phyloP scores from a whole-genome alignment of 2,797 vertebrate species.

The Acridotheres tristis region DNA sequence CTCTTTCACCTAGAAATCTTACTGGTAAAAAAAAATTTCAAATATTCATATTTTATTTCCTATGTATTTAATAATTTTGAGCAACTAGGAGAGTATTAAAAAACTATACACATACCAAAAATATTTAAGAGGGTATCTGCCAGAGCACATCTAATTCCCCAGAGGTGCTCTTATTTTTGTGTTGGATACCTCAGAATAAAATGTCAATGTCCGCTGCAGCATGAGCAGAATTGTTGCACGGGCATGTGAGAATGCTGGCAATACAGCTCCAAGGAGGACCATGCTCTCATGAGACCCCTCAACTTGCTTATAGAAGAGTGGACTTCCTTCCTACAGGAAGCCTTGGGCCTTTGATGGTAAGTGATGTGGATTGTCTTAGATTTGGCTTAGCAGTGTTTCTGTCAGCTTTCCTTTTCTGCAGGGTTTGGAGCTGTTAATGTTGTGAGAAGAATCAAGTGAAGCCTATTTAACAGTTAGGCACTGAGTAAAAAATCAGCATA shows the following conservation, averaged over 20 bases:
- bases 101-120: background rate
- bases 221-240: background rate
- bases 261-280: background rate
- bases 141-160: background rate
- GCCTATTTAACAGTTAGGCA: background rate
- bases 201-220: accelerated
- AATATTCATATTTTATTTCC: background rate
- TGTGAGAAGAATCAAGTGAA: background rate
- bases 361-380: background rate
- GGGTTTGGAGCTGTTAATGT: background rate
- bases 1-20: background rate
- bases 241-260: background rate
- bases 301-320: background rate
- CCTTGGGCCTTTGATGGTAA: background rate
- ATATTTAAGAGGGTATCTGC: background rate
- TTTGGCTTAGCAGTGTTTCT: background rate
- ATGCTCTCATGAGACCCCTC: background rate
- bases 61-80: background rate
- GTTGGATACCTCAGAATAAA: background rate
- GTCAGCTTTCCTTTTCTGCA: background rate
- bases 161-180: background rate
- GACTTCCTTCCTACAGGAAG: background rate
- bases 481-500: background rate
- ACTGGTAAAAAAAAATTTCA: background rate
- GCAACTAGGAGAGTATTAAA: background rate